Base-by-base conservation (phyloP, 1,140 invertebrate species). In the Camponotus pennsylvanicus region DNA sequence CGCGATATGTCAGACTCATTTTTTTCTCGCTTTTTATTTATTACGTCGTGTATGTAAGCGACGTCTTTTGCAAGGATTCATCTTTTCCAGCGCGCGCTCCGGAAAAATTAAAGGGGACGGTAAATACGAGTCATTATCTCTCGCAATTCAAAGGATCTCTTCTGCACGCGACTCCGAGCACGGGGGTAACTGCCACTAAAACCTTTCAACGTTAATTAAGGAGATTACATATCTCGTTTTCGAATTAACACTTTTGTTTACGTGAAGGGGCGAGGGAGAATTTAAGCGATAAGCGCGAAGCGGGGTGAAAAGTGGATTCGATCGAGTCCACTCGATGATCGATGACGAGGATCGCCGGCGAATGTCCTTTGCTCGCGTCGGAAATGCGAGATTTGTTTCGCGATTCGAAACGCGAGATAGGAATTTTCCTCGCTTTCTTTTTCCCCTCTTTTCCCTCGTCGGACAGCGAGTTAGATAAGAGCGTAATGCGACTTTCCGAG, bases 91-190 rank as follows among this genome's bases (percentile, higher is more conserved):
- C 15, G 18, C 8, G 34, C 66, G 37, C 49, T 11, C 13, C 59
- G n/a, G 70, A 88, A 75, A 75, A 86, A 80, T 86, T 71, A 80
- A 64, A 59, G 49, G 11, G 76, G 42, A 86, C 49, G 21, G 64
- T 34, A 85, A 77, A 64, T 79, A 55, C 59, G 82, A 66, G 75
- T 64, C 21, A 78, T 77, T 85, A 67, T 85, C 71, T 78, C 73
- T 64, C 82, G 42, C 73, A 13, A 69, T 42, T 52, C 52, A 75
- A 82, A 61, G 80, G 40, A 27, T 32, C 13, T 45, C 18, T 40
- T 11, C 45, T 7, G n/a, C n/a, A 42, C 40, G 21, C 8, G 21
- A 70, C 9, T 80, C 34, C 1, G 45, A 18, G 40, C 13, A 32
- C 15, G 34, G 70, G 1, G 11, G 5, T 64, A 32, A 57, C 34